A percentile compares a stretch with the other conserved stretches of the same genome.
phyloP scores from a whole-genome alignment of 2,113 vertebrate genomes.

The Pantherophis guttatus region DNA sequence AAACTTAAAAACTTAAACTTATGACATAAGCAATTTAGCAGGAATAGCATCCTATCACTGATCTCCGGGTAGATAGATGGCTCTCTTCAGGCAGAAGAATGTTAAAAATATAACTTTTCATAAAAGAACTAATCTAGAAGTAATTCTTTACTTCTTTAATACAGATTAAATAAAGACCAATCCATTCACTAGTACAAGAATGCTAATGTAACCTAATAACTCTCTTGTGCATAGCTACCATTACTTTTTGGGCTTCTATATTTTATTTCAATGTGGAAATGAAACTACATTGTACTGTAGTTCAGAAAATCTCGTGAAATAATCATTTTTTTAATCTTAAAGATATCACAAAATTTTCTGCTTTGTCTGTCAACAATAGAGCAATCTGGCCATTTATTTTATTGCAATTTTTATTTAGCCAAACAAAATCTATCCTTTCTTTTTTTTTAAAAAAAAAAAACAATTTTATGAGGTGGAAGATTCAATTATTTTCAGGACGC shows the following conservation, averaged over 20 bases:
- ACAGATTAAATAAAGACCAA: neutral
- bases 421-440: neutral
- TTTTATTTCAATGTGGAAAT: neutral
- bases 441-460: neutral
- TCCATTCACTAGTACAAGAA: neutral
- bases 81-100: neutral
- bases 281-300: neutral
- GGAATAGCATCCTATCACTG: neutral
- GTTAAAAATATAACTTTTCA: neutral
- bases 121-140: neutral
- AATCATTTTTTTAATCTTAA: neutral
- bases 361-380: neutral
- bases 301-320: neutral
- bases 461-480: neutral
- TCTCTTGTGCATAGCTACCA: neutral
- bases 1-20: too few species aligned
- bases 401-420: neutral
- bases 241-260: neutral
- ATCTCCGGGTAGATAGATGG: neutral
- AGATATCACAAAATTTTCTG: neutral
- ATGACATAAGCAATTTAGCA: neutral
- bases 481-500: neutral
- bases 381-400: neutral
- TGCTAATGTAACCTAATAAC: neutral
- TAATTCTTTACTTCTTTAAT: neutral